phyloP scores from a whole-genome alignment of 1,140 invertebrate species.

The Trichomalopsis sarcophagae region DNA sequence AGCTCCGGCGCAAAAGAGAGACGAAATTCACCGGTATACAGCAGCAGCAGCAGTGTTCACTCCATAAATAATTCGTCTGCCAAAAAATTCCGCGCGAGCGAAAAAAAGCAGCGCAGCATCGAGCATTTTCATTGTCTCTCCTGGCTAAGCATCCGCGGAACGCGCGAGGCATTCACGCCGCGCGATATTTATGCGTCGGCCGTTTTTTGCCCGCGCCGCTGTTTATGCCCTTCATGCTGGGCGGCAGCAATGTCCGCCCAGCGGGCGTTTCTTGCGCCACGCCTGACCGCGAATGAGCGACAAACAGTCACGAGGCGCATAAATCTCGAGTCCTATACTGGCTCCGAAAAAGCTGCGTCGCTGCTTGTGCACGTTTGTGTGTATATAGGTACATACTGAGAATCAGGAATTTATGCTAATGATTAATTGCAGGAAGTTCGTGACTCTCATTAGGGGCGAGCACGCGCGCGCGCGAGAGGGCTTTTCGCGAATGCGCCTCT shows the following conservation, averaged over 20 bases:
- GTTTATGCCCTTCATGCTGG: conserved; percentile 24
- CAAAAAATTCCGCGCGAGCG: not conserved
- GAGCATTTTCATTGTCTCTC: not conserved
- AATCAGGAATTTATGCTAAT: not conserved
- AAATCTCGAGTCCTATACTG: not conserved
- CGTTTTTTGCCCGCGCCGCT: not conserved
- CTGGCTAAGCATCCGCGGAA: not conserved
- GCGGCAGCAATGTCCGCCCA: not conserved
- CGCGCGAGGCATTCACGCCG: not conserved
- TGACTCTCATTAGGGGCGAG: conserved; percentile 1
- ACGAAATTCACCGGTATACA: not conserved
- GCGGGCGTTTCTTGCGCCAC: not conserved
- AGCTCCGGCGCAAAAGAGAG: not conserved
- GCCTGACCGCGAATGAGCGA: conserved; percentile 23
- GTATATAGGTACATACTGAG: not conserved
- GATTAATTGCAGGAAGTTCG: conserved; percentile 25
- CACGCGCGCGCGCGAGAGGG: too few relatives aligned
- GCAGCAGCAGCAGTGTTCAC: not conserved
- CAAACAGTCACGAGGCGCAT: conserved; percentile 23
- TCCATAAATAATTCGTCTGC: not conserved
- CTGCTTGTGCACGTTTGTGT: not conserved
- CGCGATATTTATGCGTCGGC: not conserved
- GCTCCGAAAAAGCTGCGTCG: not conserved
- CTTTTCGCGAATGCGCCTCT: not conserved
- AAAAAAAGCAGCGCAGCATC: too few relatives aligned